Conservation (phyloP, 30 jellyfish, hydroid and myxozoan species). For the Aurelia sp. region DNA sequence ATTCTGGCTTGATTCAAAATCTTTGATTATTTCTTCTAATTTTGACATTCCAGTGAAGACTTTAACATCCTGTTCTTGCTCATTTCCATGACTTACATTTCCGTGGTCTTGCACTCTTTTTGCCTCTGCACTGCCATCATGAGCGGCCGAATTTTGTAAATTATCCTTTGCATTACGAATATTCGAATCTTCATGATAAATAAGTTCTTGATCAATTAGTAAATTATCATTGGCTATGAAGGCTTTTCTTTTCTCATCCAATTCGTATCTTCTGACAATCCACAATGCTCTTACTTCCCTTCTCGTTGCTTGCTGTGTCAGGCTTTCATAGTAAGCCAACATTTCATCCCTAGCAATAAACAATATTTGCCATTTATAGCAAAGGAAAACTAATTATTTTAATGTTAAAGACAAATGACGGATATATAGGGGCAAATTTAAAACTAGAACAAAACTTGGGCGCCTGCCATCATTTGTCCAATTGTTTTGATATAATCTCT, state of each 20-base stretch:
- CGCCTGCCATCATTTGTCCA: no score
- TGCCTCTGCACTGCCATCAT: not conserved
- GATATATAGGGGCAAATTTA: no score
- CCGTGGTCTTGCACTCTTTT: not conserved
- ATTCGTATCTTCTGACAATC: constrained; percentile 72
- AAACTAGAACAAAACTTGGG: no score
- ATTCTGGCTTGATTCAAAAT: not conserved
- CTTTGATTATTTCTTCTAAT: constrained; percentile 10
- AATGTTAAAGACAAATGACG: no score
- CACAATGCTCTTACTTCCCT: constrained; percentile 92
- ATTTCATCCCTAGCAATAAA: constrained; percentile 73
- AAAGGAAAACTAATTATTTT: no score
- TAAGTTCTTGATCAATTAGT: constrained; percentile 18
- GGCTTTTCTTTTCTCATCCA: constrained; percentile 65
- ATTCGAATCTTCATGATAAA: not conserved
- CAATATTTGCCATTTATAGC: no score
- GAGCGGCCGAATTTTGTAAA: not conserved
- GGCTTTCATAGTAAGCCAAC: constrained; percentile 56
- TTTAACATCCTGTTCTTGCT: not conserved
- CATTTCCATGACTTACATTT: not conserved
- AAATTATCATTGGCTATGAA: constrained; percentile 46
- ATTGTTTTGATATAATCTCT: no score
- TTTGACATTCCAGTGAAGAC: not conserved
- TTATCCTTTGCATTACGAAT: not conserved
- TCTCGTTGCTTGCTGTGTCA: constrained; percentile 68